phyloP scores from a whole-genome alignment of 1,140 invertebrate genomes.

The Teleopsis dalmanni region DNA sequence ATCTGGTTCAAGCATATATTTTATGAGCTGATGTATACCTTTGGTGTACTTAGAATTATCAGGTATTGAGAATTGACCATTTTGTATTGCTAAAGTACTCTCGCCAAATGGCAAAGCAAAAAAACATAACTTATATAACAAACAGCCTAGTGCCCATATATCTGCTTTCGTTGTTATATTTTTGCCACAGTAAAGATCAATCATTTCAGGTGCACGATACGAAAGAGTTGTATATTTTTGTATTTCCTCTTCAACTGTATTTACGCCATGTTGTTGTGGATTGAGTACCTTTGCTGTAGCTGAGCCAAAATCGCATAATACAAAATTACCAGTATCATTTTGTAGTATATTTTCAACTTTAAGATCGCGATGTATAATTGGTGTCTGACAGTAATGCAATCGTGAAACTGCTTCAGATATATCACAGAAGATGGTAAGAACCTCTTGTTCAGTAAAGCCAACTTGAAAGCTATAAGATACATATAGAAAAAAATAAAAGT shows the following conservation, averaged over 20 bases:
- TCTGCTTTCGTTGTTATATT: conserved; percentile 86
- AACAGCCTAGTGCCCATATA: conserved; percentile 88
- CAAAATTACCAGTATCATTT: conserved; percentile 68
- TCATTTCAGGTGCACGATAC: conserved; percentile 92
- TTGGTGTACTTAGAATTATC: conserved; percentile 71
- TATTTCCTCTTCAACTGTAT: conserved; percentile 82
- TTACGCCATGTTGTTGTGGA: conserved; percentile 63
- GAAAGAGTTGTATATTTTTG: conserved; percentile 90
- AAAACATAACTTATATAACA: conserved; percentile 88
- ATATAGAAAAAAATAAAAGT: conserved; percentile 2
- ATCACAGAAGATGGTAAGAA: conserved; percentile 91
- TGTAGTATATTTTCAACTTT: conserved; percentile 90
- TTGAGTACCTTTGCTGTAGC: conserved; percentile 75
- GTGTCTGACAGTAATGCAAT: conserved; percentile 89
- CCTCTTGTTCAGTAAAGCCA: conserved; percentile 73
- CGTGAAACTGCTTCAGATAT: conserved; percentile 86
- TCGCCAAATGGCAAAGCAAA: conserved; percentile 91
- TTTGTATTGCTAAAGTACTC: conserved; percentile 88
- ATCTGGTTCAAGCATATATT: conserved; percentile 80
- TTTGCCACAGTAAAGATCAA: conserved; percentile 84
- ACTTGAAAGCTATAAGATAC: conserved; percentile 51
- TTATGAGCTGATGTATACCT: conserved; percentile 55
- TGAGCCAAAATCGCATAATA: conserved; percentile 85
- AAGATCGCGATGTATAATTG: conserved; percentile 90
- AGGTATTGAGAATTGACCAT: conserved; percentile 80